Evolutionary conservation across 2,797 vertebrate species (phyloP).

Genomic region (Pangasius mekongensis): DNA sequence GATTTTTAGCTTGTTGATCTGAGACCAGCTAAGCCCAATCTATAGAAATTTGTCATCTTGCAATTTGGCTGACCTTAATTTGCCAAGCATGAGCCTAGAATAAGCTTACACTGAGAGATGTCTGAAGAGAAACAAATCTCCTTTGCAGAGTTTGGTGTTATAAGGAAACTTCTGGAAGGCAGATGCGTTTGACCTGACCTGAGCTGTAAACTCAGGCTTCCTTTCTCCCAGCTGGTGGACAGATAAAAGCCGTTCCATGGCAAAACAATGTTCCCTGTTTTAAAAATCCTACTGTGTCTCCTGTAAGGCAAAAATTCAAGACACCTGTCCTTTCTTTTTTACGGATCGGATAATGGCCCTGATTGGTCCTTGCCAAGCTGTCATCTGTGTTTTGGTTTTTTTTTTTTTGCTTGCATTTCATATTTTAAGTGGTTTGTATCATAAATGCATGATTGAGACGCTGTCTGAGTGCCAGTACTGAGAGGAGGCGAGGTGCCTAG

Average conservation of each 20-base stretch:
- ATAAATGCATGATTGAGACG: constrained; percentile 40
- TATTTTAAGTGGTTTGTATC: constrained; percentile 28
- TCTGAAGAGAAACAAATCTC: not conserved
- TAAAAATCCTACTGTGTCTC: not conserved
- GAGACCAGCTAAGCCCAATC: not conserved
- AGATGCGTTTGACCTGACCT: constrained; percentile 43
- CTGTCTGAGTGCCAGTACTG: constrained; percentile 42
- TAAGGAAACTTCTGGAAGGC: constrained; percentile 32
- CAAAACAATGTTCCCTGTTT: constrained; percentile 21
- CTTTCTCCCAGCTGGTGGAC: constrained; percentile 40
- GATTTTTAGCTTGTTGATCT: constrained; percentile 20
- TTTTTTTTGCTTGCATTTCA: constrained; percentile 24
- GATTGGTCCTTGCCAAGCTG: constrained; percentile 3
- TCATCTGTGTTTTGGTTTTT: constrained; percentile 13
- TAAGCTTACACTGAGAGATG: constrained; percentile 2
- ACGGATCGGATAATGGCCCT: constrained; percentile 16
- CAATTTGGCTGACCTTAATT: not conserved
- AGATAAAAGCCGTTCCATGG: constrained; percentile 1
- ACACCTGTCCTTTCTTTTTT: constrained; percentile 1
- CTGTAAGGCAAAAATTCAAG: not conserved
- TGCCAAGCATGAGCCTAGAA: constrained; percentile 7
- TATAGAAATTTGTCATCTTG: not conserved
- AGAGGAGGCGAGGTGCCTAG: constrained; percentile 46
- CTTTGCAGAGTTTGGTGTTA: constrained; percentile 18
- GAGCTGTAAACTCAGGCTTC: constrained; percentile 24